Evolutionary conservation across 2,888 invertebrate species (phyloP).

Genomic region (Falcaria lacertinaria): DNA sequence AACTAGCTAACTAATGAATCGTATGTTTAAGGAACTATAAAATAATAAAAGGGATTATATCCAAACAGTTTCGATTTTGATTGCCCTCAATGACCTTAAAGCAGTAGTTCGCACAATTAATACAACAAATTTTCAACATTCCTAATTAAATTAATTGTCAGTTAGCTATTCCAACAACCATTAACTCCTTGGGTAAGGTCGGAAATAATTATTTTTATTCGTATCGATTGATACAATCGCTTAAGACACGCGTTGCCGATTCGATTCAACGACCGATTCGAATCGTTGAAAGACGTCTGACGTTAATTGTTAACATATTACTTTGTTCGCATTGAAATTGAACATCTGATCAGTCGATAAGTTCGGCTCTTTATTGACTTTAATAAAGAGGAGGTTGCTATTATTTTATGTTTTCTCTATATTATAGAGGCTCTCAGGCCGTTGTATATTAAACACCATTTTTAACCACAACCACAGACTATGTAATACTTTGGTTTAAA

Average conservation of each 20-base stretch:
- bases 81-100: slow-evolving; percentile 27
- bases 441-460: too few relatives aligned
- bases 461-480: too few relatives aligned
- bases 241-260: slow-evolving; percentile 57
- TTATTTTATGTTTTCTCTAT: too few relatives aligned
- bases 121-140: slow-evolving; percentile 43
- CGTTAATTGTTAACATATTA: slow-evolving; percentile 32
- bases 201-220: slow-evolving; percentile 59
- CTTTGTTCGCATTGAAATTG: slow-evolving; percentile 16
- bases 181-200: slow-evolving; percentile 67
- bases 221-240: slow-evolving; percentile 61
- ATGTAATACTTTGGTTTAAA: too few relatives aligned
- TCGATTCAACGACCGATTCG: slow-evolving; percentile 60
- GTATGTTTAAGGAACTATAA: too few relatives aligned
- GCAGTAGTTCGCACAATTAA: slow-evolving; percentile 36
- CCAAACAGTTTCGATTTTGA: slow-evolving; percentile 11
- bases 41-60: neutral
- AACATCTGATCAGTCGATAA: neutral
- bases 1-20: too few relatives aligned
- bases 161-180: slow-evolving; percentile 53
- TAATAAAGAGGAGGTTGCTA: too few relatives aligned
- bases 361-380: too few relatives aligned
- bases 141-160: slow-evolving; percentile 65
- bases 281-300: slow-evolving; percentile 55
- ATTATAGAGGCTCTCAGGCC: too few relatives aligned